Percentiles rank a stretch among this genome's conserved stretches.
Evolutionary conservation across 2,888 invertebrate genomes (phyloP).

Genomic region (Dynastes grantii): DNA sequence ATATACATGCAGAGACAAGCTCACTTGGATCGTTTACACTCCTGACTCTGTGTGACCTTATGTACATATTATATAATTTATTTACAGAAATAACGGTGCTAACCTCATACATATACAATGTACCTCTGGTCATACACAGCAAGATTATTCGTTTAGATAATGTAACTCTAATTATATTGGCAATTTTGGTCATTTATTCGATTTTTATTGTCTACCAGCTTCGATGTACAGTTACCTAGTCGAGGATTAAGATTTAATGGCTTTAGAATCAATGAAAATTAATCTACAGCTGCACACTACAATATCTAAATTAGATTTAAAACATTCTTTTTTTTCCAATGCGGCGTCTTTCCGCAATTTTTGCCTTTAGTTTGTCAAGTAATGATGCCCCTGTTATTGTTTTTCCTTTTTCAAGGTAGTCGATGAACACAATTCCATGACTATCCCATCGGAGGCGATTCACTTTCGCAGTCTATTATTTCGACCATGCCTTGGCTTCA

Average conservation of each 20-base stretch:
- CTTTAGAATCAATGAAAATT: background rate
- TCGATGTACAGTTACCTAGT: background rate
- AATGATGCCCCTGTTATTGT: too few relatives aligned
- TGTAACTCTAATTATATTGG: constrained; percentile 12
- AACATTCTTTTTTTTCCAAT: too few relatives aligned
- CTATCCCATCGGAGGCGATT: too few relatives aligned
- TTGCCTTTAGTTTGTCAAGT: too few relatives aligned
- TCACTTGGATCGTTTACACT: background rate
- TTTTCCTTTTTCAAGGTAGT: too few relatives aligned
- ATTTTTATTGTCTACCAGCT: background rate
- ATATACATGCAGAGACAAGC: background rate
- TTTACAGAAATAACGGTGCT: constrained; percentile 17
- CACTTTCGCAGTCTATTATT: too few relatives aligned
- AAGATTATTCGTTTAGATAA: constrained; percentile 9
- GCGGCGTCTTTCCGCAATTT: too few relatives aligned
- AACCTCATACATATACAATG: background rate
- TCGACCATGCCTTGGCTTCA: too few relatives aligned
- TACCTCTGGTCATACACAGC: background rate
- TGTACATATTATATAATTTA: constrained; percentile 21
- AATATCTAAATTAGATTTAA: background rate
- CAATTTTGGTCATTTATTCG: constrained; percentile 14
- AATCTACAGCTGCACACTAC: background rate
- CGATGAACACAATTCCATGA: too few relatives aligned
- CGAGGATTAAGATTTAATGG: background rate
- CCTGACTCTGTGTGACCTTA: constrained; percentile 8